A percentile compares a stretch with the other conserved stretches of the same genome.
Evolutionary conservation across 1,140 invertebrate genomes (phyloP).

Genomic region (Drosophila ohnishii): DNA sequence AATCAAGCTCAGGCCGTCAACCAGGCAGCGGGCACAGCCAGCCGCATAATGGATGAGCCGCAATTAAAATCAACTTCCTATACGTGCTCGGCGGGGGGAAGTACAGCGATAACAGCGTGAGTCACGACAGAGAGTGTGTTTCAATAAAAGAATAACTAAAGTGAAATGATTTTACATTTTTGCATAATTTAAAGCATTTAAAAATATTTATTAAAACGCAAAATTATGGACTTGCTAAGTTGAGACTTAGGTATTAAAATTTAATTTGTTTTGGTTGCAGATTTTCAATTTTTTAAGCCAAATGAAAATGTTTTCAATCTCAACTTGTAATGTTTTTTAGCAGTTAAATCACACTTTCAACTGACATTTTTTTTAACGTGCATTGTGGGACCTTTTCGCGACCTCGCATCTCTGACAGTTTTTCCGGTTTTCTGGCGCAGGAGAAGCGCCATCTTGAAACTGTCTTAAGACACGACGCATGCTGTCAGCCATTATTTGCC

Average conservation of each 20-base stretch:
- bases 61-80: constrained; percentile 78
- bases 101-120: constrained; percentile 20
- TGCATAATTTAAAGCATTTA: background rate
- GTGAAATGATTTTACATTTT: too few species aligned
- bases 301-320: too few species aligned
- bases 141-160: background rate
- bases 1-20: constrained; percentile 77
- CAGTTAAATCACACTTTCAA: too few species aligned
- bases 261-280: too few species aligned
- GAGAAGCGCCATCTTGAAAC: constrained; percentile 71
- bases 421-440: background rate
- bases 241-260: too few species aligned
- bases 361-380: background rate
- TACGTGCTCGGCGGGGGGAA: constrained; percentile 22
- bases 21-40: constrained; percentile 32
- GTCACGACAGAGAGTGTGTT: constrained; percentile 1
- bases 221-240: too few species aligned
- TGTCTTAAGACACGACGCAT: constrained; percentile 63
- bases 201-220: background rate
- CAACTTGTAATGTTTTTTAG: fast-evolving
- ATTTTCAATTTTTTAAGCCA: background rate
- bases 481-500: constrained; percentile 78
- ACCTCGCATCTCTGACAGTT: constrained; percentile 7
- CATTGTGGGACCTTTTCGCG: constrained; percentile 10
- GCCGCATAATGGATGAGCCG: constrained; percentile 74